These are phyloP conservation scores for Grus americana DNA, from an alignment of 2,113 vertebrate species.

Conservation along the genomic window DNA sequence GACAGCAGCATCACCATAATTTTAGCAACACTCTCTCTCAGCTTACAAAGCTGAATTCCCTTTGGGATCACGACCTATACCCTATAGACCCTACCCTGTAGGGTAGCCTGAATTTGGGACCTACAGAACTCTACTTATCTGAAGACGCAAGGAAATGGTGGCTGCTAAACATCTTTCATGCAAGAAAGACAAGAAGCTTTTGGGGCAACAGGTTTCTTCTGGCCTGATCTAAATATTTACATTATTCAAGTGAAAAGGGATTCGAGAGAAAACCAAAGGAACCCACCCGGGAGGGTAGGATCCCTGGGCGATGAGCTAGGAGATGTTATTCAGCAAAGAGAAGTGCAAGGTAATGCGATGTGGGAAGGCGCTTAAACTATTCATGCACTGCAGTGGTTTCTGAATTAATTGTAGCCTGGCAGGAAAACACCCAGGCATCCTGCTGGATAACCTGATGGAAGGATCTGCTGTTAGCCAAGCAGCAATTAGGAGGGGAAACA, in stretches of 20 bases:
- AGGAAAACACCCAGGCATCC: constrained; percentile 60
- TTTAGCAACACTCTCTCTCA: neutral
- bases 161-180: neutral
- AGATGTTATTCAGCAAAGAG: constrained; percentile 15
- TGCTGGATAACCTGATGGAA: constrained; percentile 58
- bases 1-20: neutral
- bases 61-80: neutral
- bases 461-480: constrained; percentile 44
- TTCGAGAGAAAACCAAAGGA: neutral
- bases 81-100: too few species aligned
- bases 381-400: constrained; percentile 48
- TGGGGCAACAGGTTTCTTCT: neutral
- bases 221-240: neutral
- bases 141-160: neutral
- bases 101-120: neutral
- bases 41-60: neutral
- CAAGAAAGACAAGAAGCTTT: neutral
- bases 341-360: neutral
- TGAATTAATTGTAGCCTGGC: constrained; percentile 67
- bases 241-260: neutral
- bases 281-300: neutral
- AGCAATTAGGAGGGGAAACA: constrained; percentile 54
- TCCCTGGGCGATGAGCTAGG: neutral
- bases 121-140: rapidly evolving
- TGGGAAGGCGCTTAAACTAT: constrained; percentile 50